Conservation (phyloP, 2,888 invertebrate species). For the Incurvaria masculella region DNA sequence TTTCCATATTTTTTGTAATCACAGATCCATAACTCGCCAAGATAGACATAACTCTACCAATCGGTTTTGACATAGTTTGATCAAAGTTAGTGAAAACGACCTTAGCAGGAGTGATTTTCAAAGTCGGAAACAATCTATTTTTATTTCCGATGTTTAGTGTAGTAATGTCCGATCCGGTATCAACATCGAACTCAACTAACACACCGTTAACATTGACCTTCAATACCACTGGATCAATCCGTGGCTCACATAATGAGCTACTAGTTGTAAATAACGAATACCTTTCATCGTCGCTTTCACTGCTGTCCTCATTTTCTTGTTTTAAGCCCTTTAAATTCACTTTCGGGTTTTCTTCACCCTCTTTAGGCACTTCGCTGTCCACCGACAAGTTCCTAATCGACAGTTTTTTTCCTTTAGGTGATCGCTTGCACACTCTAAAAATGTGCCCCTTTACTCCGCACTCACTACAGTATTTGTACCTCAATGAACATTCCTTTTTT, state of each 20-base stretch:
- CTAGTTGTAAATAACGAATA: background rate
- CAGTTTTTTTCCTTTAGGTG: too few species aligned
- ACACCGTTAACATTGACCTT: background rate
- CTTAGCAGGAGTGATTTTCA: conserved; percentile 1
- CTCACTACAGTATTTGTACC: conserved; percentile 9
- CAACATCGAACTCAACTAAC: conserved; percentile 6
- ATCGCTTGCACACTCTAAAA: conserved; percentile 5
- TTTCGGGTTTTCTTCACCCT: background rate
- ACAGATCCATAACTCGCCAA: conserved; percentile 1
- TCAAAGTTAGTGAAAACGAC: conserved; percentile 1
- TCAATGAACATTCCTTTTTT: conserved; percentile 6
- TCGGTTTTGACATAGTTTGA: background rate
- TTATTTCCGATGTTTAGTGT: conserved; percentile 5
- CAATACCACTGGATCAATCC: conserved; percentile 5
- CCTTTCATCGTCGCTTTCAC: background rate
- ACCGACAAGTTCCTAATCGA: too few species aligned
- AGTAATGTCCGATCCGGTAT: conserved; percentile 9
- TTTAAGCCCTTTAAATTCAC: conserved; percentile 4
- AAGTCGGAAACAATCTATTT: background rate
- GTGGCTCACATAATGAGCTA: conserved; percentile 6
- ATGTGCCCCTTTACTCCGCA: conserved; percentile 8
- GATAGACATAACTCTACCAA: too few species aligned
- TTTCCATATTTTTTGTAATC: conserved; percentile 4
- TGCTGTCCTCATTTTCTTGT: conserved; percentile 2
- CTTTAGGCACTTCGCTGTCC: too few species aligned